Evolutionary conservation across 2,888 invertebrate species (phyloP).

Genomic region (Odontomyia ornata): DNA sequence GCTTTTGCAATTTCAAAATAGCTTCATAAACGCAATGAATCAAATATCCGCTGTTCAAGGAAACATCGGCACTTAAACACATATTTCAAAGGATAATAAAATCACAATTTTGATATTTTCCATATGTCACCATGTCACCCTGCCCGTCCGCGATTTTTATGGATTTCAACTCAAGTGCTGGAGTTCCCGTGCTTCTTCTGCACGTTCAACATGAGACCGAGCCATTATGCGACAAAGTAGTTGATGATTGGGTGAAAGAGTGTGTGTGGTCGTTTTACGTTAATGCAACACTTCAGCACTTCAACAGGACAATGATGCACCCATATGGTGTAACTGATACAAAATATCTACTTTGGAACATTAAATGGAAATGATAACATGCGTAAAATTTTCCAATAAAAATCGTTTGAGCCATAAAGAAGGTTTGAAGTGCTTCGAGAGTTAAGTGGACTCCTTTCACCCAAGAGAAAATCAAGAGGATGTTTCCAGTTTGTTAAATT

Average conservation of each 20-base stretch:
- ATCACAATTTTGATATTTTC: slow-evolving; percentile 42
- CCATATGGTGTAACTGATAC: not conserved
- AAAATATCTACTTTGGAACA: not conserved
- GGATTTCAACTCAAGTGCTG: too few relatives aligned
- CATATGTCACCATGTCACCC: slow-evolving; percentile 22
- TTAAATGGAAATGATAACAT: slow-evolving; percentile 31
- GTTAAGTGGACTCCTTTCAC: slow-evolving; percentile 16
- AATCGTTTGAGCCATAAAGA: slow-evolving; percentile 10
- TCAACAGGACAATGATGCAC: too few relatives aligned
- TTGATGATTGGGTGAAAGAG: slow-evolving; percentile 10
- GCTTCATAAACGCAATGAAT: not conserved
- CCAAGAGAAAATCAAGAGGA: slow-evolving; percentile 14
- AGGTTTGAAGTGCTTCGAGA: slow-evolving; percentile 20
- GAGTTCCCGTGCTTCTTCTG: not conserved
- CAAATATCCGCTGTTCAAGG: slow-evolving; percentile 18
- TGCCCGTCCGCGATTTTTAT: too few relatives aligned
- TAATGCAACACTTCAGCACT: not conserved
- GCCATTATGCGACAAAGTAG: slow-evolving; percentile 24
- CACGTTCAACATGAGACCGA: not conserved
- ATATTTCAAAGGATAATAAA: slow-evolving; percentile 33
- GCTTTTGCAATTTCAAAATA: not conserved
- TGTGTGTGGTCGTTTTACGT: slow-evolving; percentile 16
- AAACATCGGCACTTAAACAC: slow-evolving; percentile 12
- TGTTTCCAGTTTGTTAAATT: not conserved
- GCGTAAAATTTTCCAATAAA: slow-evolving; percentile 44